Percentiles rank a stretch among this genome's conserved stretches.
phyloP scores from a whole-genome alignment of 2,797 vertebrate species.

The Ibycter americanus region DNA sequence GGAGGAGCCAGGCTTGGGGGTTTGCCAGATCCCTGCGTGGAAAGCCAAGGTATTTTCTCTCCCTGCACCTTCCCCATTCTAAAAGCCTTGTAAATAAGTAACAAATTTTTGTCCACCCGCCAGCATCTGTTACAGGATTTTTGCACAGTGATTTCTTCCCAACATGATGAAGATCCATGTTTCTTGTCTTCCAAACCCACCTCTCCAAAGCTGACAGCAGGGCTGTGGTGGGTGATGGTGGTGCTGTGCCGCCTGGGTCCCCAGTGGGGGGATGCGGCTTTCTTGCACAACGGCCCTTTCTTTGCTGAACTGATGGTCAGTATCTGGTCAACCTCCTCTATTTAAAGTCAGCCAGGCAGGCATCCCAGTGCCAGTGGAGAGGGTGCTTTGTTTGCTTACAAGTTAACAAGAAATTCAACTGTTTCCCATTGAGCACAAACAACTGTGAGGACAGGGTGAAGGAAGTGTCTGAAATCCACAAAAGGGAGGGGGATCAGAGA shows the following conservation, averaged over 20 bases:
- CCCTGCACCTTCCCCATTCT: not conserved
- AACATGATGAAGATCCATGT: not conserved
- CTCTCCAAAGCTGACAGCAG: slow-evolving; percentile 17
- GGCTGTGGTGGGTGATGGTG: slow-evolving; percentile 23
- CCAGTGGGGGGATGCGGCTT: not conserved
- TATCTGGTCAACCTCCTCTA: slow-evolving; percentile 58
- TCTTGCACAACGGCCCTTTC: slow-evolving; percentile 61
- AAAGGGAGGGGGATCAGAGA: not conserved
- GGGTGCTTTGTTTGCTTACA: slow-evolving; percentile 62
- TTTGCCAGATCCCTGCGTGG: slow-evolving; percentile 55
- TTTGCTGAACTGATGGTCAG: slow-evolving; percentile 47
- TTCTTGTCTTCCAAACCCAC: slow-evolving; percentile 3
- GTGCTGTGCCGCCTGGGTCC: not conserved
- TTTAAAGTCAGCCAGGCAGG: slow-evolving; percentile 64
- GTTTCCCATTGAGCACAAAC: slow-evolving; percentile 61
- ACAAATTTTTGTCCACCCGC: slow-evolving; percentile 17
- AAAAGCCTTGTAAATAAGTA: slow-evolving; percentile 68
- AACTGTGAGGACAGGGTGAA: slow-evolving; percentile 42
- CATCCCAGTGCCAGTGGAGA: not conserved
- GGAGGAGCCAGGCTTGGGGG: slow-evolving; percentile 25
- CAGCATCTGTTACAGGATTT: slow-evolving; percentile 68
- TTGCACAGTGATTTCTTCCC: slow-evolving; percentile 28
- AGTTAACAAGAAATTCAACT: slow-evolving; percentile 45
- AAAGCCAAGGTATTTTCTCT: not conserved
- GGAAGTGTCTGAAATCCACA: slow-evolving; percentile 6